These are phyloP conservation scores for Lagocephalus sceleratus DNA, from an alignment of 2,797 vertebrate species.

Conservation along the genomic window DNA sequence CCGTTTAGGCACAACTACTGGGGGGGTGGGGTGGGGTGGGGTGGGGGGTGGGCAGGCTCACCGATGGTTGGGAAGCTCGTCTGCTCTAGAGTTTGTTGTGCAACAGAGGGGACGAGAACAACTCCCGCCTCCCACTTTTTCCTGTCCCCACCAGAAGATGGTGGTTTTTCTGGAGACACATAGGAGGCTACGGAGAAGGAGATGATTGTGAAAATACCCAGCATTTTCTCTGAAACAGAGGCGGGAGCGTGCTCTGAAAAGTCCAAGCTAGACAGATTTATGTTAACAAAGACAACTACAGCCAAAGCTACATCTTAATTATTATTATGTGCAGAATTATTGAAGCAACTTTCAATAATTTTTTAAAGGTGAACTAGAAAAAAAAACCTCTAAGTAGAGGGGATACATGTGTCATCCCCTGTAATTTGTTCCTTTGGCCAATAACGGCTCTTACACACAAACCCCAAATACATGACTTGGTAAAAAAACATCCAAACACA, in stretches of 20 bases:
- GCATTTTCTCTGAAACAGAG: background rate
- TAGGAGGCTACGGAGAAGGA: slow-evolving; percentile 15
- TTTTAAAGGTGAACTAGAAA: too few species aligned
- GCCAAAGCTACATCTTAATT: background rate
- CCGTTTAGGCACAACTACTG: too few species aligned
- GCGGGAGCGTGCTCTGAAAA: too few species aligned
- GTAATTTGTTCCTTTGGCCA: too few species aligned
- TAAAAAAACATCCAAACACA: too few species aligned
- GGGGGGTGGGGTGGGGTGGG: background rate
- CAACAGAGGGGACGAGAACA: slow-evolving; percentile 81
- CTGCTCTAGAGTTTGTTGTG: slow-evolving; percentile 80
- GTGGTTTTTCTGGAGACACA: slow-evolving; percentile 59
- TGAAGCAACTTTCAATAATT: too few species aligned
- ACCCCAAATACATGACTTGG: too few species aligned
- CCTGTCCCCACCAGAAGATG: slow-evolving; percentile 75
- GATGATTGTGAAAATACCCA: background rate
- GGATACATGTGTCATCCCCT: too few species aligned
- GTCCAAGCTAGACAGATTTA: background rate
- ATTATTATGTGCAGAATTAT: background rate
- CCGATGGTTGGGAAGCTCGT: slow-evolving; percentile 74
- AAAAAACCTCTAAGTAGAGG: too few species aligned
- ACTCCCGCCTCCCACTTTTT: slow-evolving; percentile 87
- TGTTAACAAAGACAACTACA: background rate
- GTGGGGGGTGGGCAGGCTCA: slow-evolving; percentile 44
- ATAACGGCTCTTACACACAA: too few species aligned